Conservation (phyloP, 1,140 invertebrate genomes). For the Aleiodes sp. region DNA sequence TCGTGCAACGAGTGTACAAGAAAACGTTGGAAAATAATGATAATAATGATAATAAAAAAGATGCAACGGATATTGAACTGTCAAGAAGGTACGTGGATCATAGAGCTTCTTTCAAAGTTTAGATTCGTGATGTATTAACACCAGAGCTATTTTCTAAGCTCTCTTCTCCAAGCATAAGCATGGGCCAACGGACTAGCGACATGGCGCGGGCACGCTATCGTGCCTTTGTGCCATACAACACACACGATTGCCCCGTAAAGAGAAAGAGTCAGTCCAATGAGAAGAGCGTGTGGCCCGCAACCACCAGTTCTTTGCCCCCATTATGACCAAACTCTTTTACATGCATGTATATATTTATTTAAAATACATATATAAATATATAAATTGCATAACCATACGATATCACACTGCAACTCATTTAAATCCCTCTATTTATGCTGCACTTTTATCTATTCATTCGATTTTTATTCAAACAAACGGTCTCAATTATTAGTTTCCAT, state of each 20-base stretch:
- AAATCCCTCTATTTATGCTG: background rate
- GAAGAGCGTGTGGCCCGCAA: background rate
- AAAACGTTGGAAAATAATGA: background rate
- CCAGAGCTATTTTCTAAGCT: background rate
- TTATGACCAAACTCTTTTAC: background rate
- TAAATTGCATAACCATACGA: background rate
- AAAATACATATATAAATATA: background rate
- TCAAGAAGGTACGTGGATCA: too few relatives aligned
- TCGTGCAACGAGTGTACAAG: too few relatives aligned
- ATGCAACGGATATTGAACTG: too few relatives aligned
- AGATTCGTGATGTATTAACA: background rate
- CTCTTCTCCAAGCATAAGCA: background rate
- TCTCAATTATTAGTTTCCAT: background rate
- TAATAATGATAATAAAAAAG: background rate
- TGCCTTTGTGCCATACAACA: background rate
- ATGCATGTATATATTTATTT: background rate
- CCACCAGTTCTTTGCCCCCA: constrained; percentile 17
- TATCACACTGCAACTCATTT: background rate
- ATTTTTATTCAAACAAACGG: constrained; percentile 5
- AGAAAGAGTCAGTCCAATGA: background rate
- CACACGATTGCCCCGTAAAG: background rate
- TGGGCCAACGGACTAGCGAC: background rate
- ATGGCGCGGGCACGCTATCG: background rate
- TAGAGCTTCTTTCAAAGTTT: background rate
- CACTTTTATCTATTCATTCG: constrained; percentile 6